Evolutionary conservation across 1,140 invertebrate species (phyloP), one percentile per base, ranked within the genome.

Genomic region (Delia radicum): DNA sequence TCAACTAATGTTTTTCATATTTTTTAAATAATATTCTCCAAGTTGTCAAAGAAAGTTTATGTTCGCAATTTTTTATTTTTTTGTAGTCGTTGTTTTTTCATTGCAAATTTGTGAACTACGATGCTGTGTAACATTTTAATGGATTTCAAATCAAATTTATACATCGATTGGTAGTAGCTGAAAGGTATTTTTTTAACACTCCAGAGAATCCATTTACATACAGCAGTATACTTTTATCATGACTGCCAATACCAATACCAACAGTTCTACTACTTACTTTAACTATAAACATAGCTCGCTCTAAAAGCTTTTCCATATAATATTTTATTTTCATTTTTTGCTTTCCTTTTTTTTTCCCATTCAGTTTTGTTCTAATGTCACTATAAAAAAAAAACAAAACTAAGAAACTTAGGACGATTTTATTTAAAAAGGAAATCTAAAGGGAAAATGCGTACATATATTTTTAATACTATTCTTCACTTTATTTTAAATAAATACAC

Each of bases 21-120:
- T 55, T 21, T 55, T 55, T 55, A 3, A 55, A 21, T 42, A 42
- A 42, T 55, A 21, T 55, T 55, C 48, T 55, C 21, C n/a, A 55
- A 55, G 48, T 55, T 55, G 48, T 55, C 48, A 55, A 55, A 55
- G 48, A 55, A 55, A 55, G 48, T 55, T 55, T 55, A 55, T 55
- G 48, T 55, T 55, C n/a, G 48, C 48, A 24, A n/a, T 24, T 55
- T 55, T 15, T 18, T 3, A 3, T 48, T 48, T 3, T 18, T 15
- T 18, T 55, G 48, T 55, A 15, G 37, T 42, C n/a, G 37, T n/a
- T 55, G n/a, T 55, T 21, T 3, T 55, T 55, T 21, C 24, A 55
- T 55, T 55, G 48, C 48, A 21, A 24, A 55, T 55, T 55, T 55
- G 48, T 55, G n/a, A 55, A 55, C 48, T 55, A 55, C 18, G 48